Base-by-base conservation (phyloP, 2,113 vertebrate species). In the Centropristis striata region DNA sequence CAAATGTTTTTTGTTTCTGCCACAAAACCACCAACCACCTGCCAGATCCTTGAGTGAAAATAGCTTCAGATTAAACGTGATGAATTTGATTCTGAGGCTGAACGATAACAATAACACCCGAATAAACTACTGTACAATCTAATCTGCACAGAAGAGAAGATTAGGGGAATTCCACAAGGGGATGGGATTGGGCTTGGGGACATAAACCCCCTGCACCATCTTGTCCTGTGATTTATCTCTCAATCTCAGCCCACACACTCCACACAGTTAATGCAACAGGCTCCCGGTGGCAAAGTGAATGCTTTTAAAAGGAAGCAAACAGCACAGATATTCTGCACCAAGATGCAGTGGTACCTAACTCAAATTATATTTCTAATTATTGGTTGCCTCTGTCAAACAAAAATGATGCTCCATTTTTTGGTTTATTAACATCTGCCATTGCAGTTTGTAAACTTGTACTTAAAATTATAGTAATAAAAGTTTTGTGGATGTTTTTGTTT, bases 161-260 rank as follows among this genome's bases (percentile, higher is more conserved):
- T 94, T 94, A 93, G 81, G 71, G 86, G 88, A 93, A 92, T 94
- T 94, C 90, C 92, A 92, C 85, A 80, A 88, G 83, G 88, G 75
- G 88, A 94, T 90, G 78, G 86, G 86, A 93, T 88, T 90, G 86
- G 80, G 69, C 21, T 91, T 75, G 69, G 88, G 88, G 71, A 73
- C 77, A 83, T 88, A 90, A 90, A 79, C 65, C 81, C 91, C 55
- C 83, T 37, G 8, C 83, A 86, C 86, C 90, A 90, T 90, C 90
- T 90, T 93, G 77, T 86, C 82, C 84, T 84, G 74, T 83, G 88
- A 86, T 91, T 91, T 89, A 88, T 86, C 72, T 81, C 80, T 80
- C 77, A 84, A 80, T 90, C 75, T 85, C 84, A 87, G 78, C 64
- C 65, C n/a, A 70, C 66, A 86, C 37, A 76, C 41, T 42, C 77